Conservation (phyloP, 2,888 invertebrate genomes). For the Dryobotodes eremita region DNA sequence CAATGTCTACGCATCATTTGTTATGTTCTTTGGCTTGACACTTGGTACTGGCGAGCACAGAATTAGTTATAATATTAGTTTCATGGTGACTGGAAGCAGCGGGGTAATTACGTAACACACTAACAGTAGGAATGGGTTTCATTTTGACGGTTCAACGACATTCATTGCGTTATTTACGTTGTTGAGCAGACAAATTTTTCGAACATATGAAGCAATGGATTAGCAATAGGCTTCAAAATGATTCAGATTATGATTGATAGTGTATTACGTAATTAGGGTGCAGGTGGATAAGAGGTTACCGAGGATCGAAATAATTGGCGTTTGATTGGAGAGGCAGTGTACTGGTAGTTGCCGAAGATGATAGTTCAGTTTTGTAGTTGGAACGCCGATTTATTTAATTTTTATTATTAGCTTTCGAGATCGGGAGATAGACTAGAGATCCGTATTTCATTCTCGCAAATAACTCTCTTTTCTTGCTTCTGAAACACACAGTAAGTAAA, state of each 20-base stretch:
- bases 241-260: no score
- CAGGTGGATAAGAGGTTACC: no score
- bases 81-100: not conserved
- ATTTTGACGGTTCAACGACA: no score
- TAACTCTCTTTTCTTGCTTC: not conserved
- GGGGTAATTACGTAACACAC: no score
- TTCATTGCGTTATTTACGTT: no score
- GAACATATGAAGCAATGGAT: no score
- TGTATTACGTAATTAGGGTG: no score
- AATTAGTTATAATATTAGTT: not conserved
- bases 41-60: conserved; percentile 31
- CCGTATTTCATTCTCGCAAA: not conserved
- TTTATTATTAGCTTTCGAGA: not conserved
- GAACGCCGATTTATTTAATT: not conserved
- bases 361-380: not conserved
- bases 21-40: conserved; percentile 22
- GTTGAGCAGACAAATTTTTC: no score
- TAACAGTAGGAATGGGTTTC: no score
- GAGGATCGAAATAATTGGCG: not conserved
- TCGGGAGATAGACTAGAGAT: not conserved
- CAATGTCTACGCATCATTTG: conserved; percentile 53
- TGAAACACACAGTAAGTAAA: not conserved
- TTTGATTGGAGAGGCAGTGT: not conserved
- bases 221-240: no score
- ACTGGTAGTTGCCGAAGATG: not conserved